Base-by-base conservation (phyloP, 2,113 vertebrate species). In the Notarius lentiginosus region DNA sequence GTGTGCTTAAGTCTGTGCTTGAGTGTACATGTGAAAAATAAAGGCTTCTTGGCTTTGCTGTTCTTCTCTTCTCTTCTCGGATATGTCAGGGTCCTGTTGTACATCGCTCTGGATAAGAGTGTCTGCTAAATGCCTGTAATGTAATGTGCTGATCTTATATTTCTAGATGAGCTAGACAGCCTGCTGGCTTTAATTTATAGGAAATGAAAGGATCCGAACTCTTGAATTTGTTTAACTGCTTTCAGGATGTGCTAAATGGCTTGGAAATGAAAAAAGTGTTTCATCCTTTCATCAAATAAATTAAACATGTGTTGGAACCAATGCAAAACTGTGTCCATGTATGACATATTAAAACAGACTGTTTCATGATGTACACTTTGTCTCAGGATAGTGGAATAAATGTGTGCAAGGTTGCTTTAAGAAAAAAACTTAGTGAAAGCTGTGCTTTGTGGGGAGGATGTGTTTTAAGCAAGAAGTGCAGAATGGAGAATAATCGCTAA, bases 131-230 rank as follows among this genome's bases (percentile, higher is more conserved):
- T 41, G 41, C 41, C 41, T 41, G 41, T 41, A 41, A 41, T 41
- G 41, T 41, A 41, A 41, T 41, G 41, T 41, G 41, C 41, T 41
- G 41, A 41, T 41, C 63, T 80, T 11, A 87, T 55, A 12, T 75
- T 56, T 73, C 77, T 61, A 22, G 30, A 84, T 60, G 47, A 75
- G 81, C 63, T 84, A 41, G 81, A 63, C 79, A 82, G 27, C 14
- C 65, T 80, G 75, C 82, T 87, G 65, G 53, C 76, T 83, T 82
- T 81, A 41, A 85, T 89, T 84, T 82, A 15, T 18, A 34, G 58
- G 17, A 79, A 85, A 88, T 89, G 89, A 72, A 77, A 77, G 53
- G 47, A 86, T 83, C 73, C 65, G 60, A 30, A n/a, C 30, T 49
- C 66, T 79, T 88, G 68, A 66, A 49, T 79, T 77, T 77, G n/a